Conservation (phyloP, 2,888 invertebrate genomes). For the Agrotis exclamationis region DNA sequence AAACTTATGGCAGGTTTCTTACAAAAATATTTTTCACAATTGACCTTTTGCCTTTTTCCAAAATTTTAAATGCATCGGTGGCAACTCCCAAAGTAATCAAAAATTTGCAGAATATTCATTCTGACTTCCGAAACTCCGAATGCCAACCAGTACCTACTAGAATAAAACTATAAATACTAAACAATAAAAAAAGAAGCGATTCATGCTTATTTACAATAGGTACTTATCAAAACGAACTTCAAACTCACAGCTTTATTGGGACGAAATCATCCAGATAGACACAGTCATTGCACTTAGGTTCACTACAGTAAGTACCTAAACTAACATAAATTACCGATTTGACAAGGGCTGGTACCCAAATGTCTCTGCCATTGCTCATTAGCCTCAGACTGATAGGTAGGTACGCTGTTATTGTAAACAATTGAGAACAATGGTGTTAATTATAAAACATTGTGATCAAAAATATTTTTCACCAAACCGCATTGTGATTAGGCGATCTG, state of each 20-base stretch:
- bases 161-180: no score
- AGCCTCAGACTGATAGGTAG: conserved; percentile 41
- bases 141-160: no score
- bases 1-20: no score
- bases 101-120: no score
- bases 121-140: no score
- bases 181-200: no score
- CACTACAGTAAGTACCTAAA: not conserved
- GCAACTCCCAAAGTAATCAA: no score
- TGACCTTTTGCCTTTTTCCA: no score
- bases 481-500: conserved; percentile 62
- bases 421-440: conserved; percentile 72
- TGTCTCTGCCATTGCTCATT: conserved; percentile 11
- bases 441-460: conserved; percentile 69
- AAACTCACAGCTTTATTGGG: conserved; percentile 21
- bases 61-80: no score
- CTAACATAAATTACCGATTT: not conserved
- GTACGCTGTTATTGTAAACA: conserved; percentile 67
- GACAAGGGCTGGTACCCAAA: conserved; percentile 28
- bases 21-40: no score
- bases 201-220: not conserved
- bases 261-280: conserved; percentile 10
- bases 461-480: conserved; percentile 63
- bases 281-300: conserved; percentile 8
- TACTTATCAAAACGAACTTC: conserved; percentile 1